A percentile compares a stretch with the other conserved stretches of the same genome.
These are phyloP conservation scores for Oreortyx pictus DNA, from an alignment of 2,797 vertebrate genomes.

Conservation along the genomic window DNA sequence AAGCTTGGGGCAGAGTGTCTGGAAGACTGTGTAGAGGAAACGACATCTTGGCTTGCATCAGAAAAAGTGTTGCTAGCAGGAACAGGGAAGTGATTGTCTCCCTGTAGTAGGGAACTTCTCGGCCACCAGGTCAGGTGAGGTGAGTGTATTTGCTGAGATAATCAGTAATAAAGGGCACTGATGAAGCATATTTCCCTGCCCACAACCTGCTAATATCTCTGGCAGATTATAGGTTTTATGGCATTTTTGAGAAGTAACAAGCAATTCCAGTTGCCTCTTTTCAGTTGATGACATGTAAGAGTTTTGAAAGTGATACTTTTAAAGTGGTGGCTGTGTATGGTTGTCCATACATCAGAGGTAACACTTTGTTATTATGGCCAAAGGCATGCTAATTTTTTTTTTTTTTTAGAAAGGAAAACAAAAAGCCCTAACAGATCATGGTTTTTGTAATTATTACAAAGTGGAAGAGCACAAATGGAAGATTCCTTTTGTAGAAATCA, in stretches of 20 bases:
- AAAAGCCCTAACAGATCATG: background rate
- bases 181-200: background rate
- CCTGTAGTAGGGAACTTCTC: background rate
- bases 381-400: background rate
- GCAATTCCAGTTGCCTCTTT: background rate
- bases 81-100: too few relatives aligned
- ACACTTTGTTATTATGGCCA: background rate
- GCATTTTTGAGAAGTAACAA: background rate
- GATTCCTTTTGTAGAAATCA: background rate
- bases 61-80: too few relatives aligned
- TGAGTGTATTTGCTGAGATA: background rate
- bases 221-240: background rate
- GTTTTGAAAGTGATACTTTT: background rate
- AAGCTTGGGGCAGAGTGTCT: too few relatives aligned
- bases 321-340: background rate
- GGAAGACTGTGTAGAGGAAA: too few relatives aligned
- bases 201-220: background rate
- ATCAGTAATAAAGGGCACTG: rapidly evolving
- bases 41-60: too few relatives aligned
- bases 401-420: background rate
- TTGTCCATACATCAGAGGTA: background rate
- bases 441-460: background rate
- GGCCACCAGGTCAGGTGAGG: background rate
- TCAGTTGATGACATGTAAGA: too few relatives aligned
- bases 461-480: background rate